These are phyloP conservation scores for Antennarius maculatus DNA, from an alignment of 2,797 vertebrate genomes.

Conservation along the genomic window DNA sequence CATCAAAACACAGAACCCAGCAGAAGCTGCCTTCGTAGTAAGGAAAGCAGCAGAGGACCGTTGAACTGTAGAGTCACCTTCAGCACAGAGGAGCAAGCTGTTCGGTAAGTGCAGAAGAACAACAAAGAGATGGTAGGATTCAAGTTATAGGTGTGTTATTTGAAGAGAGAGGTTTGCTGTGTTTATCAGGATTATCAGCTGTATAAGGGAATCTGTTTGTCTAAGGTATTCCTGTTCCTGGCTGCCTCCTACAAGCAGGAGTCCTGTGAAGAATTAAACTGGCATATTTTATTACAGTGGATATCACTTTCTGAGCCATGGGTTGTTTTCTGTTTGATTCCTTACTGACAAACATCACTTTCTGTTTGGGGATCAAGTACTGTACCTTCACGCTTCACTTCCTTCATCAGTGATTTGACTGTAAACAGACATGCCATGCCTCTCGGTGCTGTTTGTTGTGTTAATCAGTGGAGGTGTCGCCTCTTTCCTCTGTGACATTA, in stretches of 20 bases:
- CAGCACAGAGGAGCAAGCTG: conserved; percentile 47
- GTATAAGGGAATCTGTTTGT: conserved; percentile 8
- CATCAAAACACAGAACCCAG: conserved; percentile 64
- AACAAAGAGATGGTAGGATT: conserved; percentile 8
- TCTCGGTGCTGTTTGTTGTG: neutral
- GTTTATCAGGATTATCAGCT: neutral
- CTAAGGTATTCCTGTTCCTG: conserved; percentile 2
- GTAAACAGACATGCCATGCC: conserved; percentile 9
- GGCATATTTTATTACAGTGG: conserved; percentile 31
- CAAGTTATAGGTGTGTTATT: conserved; percentile 13
- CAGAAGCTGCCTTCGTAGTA: conserved; percentile 49
- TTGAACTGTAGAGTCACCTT: conserved; percentile 69
- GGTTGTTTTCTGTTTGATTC: conserved; percentile 42
- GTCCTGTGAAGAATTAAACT: conserved; percentile 48
- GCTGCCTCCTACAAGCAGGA: conserved; percentile 31
- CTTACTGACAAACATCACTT: conserved; percentile 45
- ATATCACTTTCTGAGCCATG: conserved; percentile 15
- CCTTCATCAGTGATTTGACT: neutral
- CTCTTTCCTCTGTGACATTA: conserved; percentile 19
- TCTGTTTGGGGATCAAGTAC: conserved; percentile 21
- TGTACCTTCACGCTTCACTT: conserved; percentile 10
- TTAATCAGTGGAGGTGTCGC: neutral
- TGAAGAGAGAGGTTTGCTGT: neutral
- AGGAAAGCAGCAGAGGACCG: conserved; percentile 46
- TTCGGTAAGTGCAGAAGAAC: conserved; percentile 61